Conservation (phyloP, 2,797 vertebrate species). For the Syngnathus acus region DNA sequence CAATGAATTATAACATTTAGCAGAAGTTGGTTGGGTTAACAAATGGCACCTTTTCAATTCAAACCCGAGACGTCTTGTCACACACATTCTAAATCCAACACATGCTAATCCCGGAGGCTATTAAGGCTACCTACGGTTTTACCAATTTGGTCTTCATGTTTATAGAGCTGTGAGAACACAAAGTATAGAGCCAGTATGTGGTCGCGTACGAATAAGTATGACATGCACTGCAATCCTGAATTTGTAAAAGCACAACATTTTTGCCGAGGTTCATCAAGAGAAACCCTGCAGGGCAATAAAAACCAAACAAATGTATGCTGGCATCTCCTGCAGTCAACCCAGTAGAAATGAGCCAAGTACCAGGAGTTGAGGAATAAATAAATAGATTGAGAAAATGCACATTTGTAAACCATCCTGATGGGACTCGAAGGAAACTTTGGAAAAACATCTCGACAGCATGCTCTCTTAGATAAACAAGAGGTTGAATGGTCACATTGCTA, state of each 20-base stretch:
- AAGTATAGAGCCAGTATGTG: neutral
- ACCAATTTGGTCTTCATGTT: neutral
- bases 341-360: neutral
- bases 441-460: constrained; percentile 47
- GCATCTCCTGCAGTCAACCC: neutral
- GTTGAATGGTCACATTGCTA: constrained; percentile 56
- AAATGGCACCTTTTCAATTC: neutral
- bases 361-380: constrained; percentile 7
- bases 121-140: neutral
- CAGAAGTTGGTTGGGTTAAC: too few species aligned
- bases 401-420: constrained; percentile 37
- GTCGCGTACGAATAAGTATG: constrained; percentile 21
- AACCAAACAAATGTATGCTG: neutral
- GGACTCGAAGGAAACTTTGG: constrained; percentile 31
- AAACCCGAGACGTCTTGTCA: neutral
- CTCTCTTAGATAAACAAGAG: constrained; percentile 58
- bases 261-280: neutral
- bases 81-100: neutral
- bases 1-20: too few species aligned
- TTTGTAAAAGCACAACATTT: neutral
- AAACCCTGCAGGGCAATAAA: neutral
- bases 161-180: neutral
- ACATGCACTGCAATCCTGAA: neutral
- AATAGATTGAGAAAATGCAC: constrained; percentile 21
- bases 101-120: neutral